Evolutionary conservation across 2,888 invertebrate species (phyloP).

Genomic region (Amphipoea oculea): DNA sequence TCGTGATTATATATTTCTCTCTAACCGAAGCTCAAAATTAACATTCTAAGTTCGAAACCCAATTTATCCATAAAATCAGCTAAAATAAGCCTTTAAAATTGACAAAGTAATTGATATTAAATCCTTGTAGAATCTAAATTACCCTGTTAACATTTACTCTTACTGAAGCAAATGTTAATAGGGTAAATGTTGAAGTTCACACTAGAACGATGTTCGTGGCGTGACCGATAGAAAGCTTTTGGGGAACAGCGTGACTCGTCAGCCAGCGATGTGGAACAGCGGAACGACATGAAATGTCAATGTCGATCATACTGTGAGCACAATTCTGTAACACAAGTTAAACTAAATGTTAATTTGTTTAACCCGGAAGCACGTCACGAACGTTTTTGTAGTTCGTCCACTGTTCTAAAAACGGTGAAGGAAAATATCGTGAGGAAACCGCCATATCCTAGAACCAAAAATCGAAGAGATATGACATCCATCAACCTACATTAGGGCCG

Average conservation of each 20-base stretch:
- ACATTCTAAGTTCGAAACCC: background rate
- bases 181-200: constrained; percentile 48
- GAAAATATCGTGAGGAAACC: background rate
- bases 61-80: background rate
- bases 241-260: constrained; percentile 55
- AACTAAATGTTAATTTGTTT: background rate
- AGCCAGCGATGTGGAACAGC: constrained; percentile 54
- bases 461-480: background rate
- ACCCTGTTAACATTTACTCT: constrained; percentile 27
- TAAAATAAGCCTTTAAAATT: background rate
- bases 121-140: background rate
- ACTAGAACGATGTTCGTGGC: constrained; percentile 25
- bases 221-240: constrained; percentile 58
- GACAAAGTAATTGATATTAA: background rate
- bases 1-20: background rate
- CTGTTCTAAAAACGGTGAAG: background rate
- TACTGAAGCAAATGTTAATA: background rate
- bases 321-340: constrained; percentile 15
- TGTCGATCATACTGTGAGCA: constrained; percentile 39
- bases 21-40: background rate
- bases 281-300: constrained; percentile 72
- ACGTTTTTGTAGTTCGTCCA: background rate
- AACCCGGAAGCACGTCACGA: background rate
- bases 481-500: background rate
- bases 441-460: too few species aligned